Conservation (phyloP, 2,797 vertebrate genomes). For the Gymnodraco acuticeps region DNA sequence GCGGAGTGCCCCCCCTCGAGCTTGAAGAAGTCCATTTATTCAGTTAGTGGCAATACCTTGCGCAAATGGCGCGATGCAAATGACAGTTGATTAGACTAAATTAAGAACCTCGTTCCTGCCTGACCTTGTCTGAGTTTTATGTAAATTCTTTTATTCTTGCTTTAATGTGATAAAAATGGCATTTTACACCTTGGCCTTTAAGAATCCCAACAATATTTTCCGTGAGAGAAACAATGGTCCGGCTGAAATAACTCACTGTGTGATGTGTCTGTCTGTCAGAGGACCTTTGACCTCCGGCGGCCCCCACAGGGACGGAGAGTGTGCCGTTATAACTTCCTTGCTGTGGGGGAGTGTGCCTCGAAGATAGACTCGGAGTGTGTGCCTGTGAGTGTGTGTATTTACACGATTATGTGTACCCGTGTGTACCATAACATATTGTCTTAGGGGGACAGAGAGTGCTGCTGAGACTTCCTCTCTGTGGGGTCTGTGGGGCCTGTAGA, state of each 20-base stretch:
- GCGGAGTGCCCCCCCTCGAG: slow-evolving; percentile 97
- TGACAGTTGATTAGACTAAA: slow-evolving; percentile 99
- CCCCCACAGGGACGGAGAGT: slow-evolving; percentile 77
- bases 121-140: slow-evolving; percentile 99
- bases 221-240: slow-evolving; percentile 56
- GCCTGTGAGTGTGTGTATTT: slow-evolving; percentile 69
- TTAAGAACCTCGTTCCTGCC: slow-evolving; percentile 99
- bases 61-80: slow-evolving; percentile 99
- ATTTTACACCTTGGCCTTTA: slow-evolving; percentile 73
- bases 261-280: slow-evolving; percentile 58
- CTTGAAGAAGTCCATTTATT: slow-evolving; percentile 99
- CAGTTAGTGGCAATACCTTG: slow-evolving; percentile 99
- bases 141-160: slow-evolving; percentile 91
- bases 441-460: slow-evolving; percentile 74
- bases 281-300: slow-evolving; percentile 73
- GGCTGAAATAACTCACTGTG: slow-evolving; percentile 54
- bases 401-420: slow-evolving; percentile 72
- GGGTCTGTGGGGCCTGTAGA: slow-evolving; percentile 82
- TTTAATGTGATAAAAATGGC: slow-evolving; percentile 75
- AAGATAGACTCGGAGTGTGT: slow-evolving; percentile 70
- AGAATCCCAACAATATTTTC: slow-evolving; percentile 63
- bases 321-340: slow-evolving; percentile 83
- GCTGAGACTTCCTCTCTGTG: slow-evolving; percentile 82
- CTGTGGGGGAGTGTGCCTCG: slow-evolving; percentile 78
- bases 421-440: slow-evolving; percentile 81